Base-by-base conservation (phyloP, 1,140 invertebrate species). In the Pissodes strobi region DNA sequence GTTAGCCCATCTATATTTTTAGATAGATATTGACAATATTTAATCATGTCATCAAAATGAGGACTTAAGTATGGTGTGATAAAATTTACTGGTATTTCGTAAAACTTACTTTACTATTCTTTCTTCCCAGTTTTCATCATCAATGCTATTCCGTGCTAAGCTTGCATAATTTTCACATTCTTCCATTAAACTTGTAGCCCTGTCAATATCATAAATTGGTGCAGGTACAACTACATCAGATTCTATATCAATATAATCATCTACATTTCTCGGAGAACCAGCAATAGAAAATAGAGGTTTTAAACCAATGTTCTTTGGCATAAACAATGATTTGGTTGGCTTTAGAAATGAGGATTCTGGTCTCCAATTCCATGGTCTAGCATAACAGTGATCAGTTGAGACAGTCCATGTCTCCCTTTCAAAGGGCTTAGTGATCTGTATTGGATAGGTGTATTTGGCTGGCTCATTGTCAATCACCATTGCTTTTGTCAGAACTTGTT, bases 41-140 rank as follows among this genome's bases (percentile, higher is more conserved):
- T n/a, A n/a, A n/a, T n/a, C n/a, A n/a, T n/a, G n/a, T n/a, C n/a
- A n/a, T n/a, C n/a, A n/a, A n/a, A n/a, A n/a, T n/a, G n/a, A n/a
- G n/a, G n/a, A n/a, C n/a, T n/a, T n/a, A n/a, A n/a, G n/a, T n/a
- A n/a, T n/a, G n/a, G n/a, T n/a, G n/a, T n/a, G n/a, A n/a, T n/a
- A n/a, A n/a, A n/a, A n/a, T n/a, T n/a, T n/a, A n/a, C n/a, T n/a
- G n/a, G n/a, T n/a, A n/a, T n/a, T n/a, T n/a, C n/a, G n/a, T n/a
- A n/a, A n/a, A 21, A 70, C 75, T 76, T 75, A 87, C 85, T 84
- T 87, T 57, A 83, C 81, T 22, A 91, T 82, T 38, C 81, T 82
- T 10, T 86, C 85, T 73, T 90, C 88, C 89, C 89, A 91, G 70
- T 91, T 86, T 41, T 87, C 86, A 38, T 82, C 78, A 9, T 83